A percentile compares a stretch with the other conserved stretches of the same genome.
These are phyloP conservation scores for Isoperla grammatica DNA, from an alignment of 2,888 invertebrate genomes.

Conservation along the genomic window DNA sequence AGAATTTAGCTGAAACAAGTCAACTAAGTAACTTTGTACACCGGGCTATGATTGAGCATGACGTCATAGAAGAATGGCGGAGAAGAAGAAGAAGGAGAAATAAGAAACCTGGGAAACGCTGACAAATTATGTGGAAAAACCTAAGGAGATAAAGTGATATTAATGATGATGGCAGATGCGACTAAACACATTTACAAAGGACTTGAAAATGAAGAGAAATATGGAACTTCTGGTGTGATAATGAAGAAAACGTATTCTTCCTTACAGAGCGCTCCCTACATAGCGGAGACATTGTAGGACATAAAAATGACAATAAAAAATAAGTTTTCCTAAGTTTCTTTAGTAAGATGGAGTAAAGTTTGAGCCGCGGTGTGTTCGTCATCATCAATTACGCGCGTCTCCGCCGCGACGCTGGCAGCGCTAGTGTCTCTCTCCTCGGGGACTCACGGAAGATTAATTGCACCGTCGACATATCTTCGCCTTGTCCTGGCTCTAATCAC, in stretches of 20 bases:
- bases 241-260: slow-evolving; percentile 19
- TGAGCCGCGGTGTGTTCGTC: slow-evolving; percentile 13
- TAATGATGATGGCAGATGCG: slow-evolving; percentile 30
- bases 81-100: slow-evolving; percentile 14
- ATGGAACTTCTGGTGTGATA: slow-evolving; percentile 10
- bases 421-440: slow-evolving; percentile 5
- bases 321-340: slow-evolving; percentile 4
- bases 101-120: slow-evolving; percentile 24
- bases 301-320: slow-evolving; percentile 25
- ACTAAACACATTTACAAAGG: slow-evolving; percentile 17
- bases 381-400: slow-evolving; percentile 22
- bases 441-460: slow-evolving; percentile 41
- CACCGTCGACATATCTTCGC: slow-evolving; percentile 40
- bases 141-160: slow-evolving; percentile 31
- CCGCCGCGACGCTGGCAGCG: slow-evolving; percentile 10
- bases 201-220: slow-evolving; percentile 24
- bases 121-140: slow-evolving; percentile 31
- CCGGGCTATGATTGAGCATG: slow-evolving; percentile 17
- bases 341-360: neutral
- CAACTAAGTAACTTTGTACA: slow-evolving; percentile 11
- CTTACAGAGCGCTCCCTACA: slow-evolving; percentile 15
- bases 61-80: slow-evolving; percentile 18
- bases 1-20: too few species aligned
- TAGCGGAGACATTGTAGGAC: slow-evolving; percentile 24
- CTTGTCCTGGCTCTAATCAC: slow-evolving; percentile 32